Base-by-base conservation (phyloP, 2,797 vertebrate species). In the Crax fasciolata region DNA sequence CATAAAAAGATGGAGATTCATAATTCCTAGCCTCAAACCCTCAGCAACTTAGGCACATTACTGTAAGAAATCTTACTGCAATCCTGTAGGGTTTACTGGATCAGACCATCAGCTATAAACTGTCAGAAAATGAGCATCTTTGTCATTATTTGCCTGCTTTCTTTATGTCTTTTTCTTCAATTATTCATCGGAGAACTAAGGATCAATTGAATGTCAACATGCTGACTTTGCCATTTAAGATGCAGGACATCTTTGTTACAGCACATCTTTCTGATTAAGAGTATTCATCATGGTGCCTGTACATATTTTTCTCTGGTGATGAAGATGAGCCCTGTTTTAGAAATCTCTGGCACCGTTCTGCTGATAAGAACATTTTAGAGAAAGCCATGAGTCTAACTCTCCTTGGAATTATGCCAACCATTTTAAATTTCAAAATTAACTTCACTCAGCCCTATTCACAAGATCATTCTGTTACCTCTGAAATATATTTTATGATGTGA, bases 381-480 rank as follows among this genome's bases (percentile, higher is more conserved):
- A 82, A 91, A 87, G 61, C 48, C 32, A 6, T 7, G 6, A 70
- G 52, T 57, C 44, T 68, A 65, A 44, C 43, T 43, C 43, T 68
- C 14, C 57, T 75, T 83, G 93, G 35, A 80, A 68, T 43, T 21
- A 51, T 14, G 32, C 57, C 84, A 80, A 57, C 44, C 20, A 68
- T 87, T 87, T 90, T 28, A 83, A 74, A 61, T 61, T 78, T 83
- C 84, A 65, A 49, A 94, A 95, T 90, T 74, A 73, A 65, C 71
- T 82, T 66, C 61, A 48, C 54, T 92, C 57, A 80, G n/a, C 35
- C 46, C 48, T 94, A 44, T 76, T 94, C 75, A 89, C 24, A 68
- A 72, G 54, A 74, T 72, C 57, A 54, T 77, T 77, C 72, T 30
- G 20, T 77, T 92, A 43, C 27, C 68, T 68, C 65, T 68, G 32